Percentiles rank a stretch among this genome's conserved stretches.
phyloP scores from a whole-genome alignment of 2,797 vertebrate genomes.

The Pampus argenteus region DNA sequence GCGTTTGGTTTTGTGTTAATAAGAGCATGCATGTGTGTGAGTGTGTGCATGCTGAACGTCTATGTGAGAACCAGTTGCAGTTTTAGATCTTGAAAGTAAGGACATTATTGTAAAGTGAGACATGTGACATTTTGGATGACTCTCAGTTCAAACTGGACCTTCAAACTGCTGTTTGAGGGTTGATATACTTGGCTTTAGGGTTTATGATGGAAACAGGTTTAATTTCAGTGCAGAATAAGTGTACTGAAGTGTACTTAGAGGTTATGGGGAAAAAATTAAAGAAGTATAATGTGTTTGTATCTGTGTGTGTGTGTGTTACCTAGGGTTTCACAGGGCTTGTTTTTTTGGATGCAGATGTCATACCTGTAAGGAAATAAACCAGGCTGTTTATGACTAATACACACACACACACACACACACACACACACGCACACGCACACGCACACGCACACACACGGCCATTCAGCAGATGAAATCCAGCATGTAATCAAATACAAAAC shows the following conservation, averaged over 20 bases:
- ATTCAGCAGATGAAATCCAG: not conserved
- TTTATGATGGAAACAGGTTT: not conserved
- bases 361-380: slow-evolving; percentile 83
- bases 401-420: not conserved
- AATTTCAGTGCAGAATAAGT: not conserved
- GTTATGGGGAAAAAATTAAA: not conserved
- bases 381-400: slow-evolving; percentile 15
- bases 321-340: slow-evolving; percentile 98
- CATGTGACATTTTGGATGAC: not conserved
- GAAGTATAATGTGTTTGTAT: slow-evolving; percentile 2
- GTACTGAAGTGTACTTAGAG: too few species aligned
- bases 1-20: not conserved
- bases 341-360: slow-evolving; percentile 99
- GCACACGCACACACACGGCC: slow-evolving; percentile 2
- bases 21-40: not conserved
- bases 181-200: not conserved
- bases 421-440: not conserved
- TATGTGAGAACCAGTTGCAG: not conserved
- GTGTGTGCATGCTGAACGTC: not conserved
- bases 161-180: not conserved
- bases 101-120: not conserved
- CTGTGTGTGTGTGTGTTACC: slow-evolving; percentile 82
- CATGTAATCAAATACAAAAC: slow-evolving; percentile 8
- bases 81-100: not conserved
- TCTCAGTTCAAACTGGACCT: not conserved